These are phyloP conservation scores for Sceloporus tristichus DNA, from an alignment of 2,113 vertebrate species.

Conservation along the genomic window DNA sequence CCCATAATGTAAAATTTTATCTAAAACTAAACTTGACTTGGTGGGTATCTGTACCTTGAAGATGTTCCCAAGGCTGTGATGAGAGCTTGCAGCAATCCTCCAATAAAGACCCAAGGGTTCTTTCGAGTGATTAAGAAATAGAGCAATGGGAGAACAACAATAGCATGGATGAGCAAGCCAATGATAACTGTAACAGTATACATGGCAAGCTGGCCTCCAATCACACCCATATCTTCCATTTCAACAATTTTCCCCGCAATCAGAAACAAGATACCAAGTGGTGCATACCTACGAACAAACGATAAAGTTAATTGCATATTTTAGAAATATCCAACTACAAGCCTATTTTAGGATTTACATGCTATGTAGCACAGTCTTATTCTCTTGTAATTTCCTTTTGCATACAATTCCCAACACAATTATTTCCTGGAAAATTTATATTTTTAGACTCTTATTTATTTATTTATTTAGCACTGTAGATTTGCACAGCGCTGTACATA, in stretches of 20 bases:
- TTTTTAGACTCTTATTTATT: too few species aligned
- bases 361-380: not conserved
- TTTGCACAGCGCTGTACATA: too few species aligned
- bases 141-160: constrained; percentile 92
- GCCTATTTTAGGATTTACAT: not conserved
- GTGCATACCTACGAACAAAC: constrained; percentile 87
- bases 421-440: not conserved
- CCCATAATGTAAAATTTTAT: not conserved
- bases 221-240: constrained; percentile 97
- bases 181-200: constrained; percentile 96
- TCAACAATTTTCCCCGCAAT: constrained; percentile 98
- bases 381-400: too few species aligned
- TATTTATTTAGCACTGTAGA: too few species aligned
- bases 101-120: constrained; percentile 96
- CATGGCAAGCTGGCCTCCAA: constrained; percentile 97
- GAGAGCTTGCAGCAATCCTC: constrained; percentile 93
- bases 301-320: not conserved
- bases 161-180: constrained; percentile 90
- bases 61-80: constrained; percentile 95
- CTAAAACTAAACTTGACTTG: not conserved
- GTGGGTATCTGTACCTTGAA: constrained; percentile 84
- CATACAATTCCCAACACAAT: not conserved
- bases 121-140: constrained; percentile 93
- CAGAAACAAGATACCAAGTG: constrained; percentile 94
- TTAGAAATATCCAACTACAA: not conserved